Evolutionary conservation across 1,140 invertebrate genomes (phyloP).

Genomic region (Drosophila virilis): DNA sequence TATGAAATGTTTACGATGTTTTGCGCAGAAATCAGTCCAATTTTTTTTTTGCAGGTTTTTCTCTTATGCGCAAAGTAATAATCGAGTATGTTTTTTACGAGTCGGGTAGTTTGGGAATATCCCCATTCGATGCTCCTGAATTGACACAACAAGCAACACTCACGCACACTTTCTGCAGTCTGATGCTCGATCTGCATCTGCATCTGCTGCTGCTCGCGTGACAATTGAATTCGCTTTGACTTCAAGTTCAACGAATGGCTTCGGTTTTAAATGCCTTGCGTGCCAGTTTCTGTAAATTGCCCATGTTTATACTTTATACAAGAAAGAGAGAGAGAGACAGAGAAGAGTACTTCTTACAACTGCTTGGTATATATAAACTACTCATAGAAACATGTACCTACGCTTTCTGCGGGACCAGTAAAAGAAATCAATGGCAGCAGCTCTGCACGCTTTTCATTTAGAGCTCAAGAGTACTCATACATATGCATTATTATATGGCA

Average conservation of each 20-base stretch:
- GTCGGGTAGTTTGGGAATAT: not conserved
- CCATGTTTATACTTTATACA: not conserved
- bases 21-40: conserved; percentile 23
- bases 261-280: conserved; percentile 63
- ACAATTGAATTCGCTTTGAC: conserved; percentile 71
- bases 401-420: conserved; percentile 4
- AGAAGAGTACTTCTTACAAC: not conserved
- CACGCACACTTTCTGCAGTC: conserved; percentile 13
- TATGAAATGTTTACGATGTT: conserved; percentile 46
- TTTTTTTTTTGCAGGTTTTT: conserved; percentile 13
- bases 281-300: conserved; percentile 45
- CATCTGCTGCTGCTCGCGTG: conserved; percentile 59
- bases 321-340: not conserved
- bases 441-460: conserved; percentile 14
- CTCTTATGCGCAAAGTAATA: not conserved
- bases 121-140: not conserved
- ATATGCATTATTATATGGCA: not conserved
- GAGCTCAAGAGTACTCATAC: conserved; percentile 11
- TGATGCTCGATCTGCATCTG: conserved; percentile 34
- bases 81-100: not conserved
- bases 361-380: not conserved
- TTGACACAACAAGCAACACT: not conserved
- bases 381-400: not conserved
- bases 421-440: conserved; percentile 29
- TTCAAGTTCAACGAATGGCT: conserved; percentile 70